phyloP scores from a whole-genome alignment of 2,888 invertebrate species.

The Andricus quercusramuli region DNA sequence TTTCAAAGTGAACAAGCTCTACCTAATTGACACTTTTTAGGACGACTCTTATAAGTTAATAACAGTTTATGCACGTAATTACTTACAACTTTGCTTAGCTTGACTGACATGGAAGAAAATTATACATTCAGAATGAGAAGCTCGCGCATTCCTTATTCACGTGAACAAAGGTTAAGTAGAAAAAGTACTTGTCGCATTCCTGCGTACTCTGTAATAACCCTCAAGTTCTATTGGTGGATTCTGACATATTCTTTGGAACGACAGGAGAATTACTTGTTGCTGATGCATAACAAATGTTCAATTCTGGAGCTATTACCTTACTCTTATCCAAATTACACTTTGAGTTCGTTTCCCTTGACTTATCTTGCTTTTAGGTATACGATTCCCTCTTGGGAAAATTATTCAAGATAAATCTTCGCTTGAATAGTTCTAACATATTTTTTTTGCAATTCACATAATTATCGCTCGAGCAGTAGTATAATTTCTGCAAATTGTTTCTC shows the following conservation, averaged over 20 bases:
- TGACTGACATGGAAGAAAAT: constrained; percentile 19
- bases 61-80: constrained; percentile 6
- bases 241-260: constrained; percentile 20
- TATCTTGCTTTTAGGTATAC: constrained; percentile 1
- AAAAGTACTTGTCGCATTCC: constrained; percentile 28
- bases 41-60: constrained; percentile 5
- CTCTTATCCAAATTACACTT: constrained; percentile 7
- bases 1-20: background rate
- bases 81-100: constrained; percentile 1
- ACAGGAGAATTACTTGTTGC: constrained; percentile 3
- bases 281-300: constrained; percentile 23
- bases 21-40: constrained; percentile 6
- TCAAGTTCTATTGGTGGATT: constrained; percentile 12
- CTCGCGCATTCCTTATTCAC: constrained; percentile 32
- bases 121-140: constrained; percentile 24
- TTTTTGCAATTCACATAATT: constrained; percentile 11
- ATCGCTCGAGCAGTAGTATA: background rate
- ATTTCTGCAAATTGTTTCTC: constrained; percentile 30
- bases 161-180: constrained; percentile 30
- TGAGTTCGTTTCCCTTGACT: constrained; percentile 12
- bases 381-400: constrained; percentile 3
- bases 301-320: constrained; percentile 18
- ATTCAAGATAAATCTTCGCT: background rate
- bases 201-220: background rate
- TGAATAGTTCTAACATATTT: background rate